phyloP scores from a whole-genome alignment of 2,888 invertebrate species.

The Teleiodes luculella region DNA sequence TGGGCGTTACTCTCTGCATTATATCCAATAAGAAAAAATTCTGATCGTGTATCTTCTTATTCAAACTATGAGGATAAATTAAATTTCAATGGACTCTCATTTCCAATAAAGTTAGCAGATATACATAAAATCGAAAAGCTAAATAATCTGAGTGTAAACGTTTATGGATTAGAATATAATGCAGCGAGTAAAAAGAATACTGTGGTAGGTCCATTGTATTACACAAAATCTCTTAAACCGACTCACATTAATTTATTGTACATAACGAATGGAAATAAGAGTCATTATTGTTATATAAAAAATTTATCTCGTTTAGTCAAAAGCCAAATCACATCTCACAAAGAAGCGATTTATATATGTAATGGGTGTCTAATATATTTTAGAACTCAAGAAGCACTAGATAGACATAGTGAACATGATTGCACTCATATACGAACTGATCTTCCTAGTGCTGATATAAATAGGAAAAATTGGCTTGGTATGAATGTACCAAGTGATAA shows the following conservation, averaged over 20 bases:
- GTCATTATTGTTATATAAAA: too few relatives aligned
- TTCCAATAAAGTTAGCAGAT: slow-evolving; percentile 21
- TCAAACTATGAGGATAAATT: slow-evolving; percentile 23
- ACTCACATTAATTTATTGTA: too few relatives aligned
- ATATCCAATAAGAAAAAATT: slow-evolving; percentile 1
- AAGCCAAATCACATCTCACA: slow-evolving; percentile 8
- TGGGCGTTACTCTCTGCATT: slow-evolving; percentile 25
- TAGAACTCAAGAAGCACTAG: background rate
- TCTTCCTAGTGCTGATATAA: slow-evolving; percentile 20
- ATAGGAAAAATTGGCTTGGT: slow-evolving; percentile 23
- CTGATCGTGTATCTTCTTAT: slow-evolving; percentile 14
- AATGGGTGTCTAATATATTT: slow-evolving; percentile 20
- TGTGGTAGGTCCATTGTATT: slow-evolving; percentile 23
- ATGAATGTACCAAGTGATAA: slow-evolving; percentile 15
- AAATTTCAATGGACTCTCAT: slow-evolving; percentile 26
- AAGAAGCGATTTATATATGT: slow-evolving; percentile 21
- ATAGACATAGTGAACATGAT: slow-evolving; percentile 18
- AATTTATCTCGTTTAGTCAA: slow-evolving; percentile 23
- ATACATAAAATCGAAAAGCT: slow-evolving; percentile 28
- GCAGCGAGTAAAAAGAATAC: slow-evolving; percentile 17
- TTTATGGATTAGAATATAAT: slow-evolving; percentile 31
- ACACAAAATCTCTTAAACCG: too few relatives aligned
- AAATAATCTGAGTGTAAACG: slow-evolving; percentile 33
- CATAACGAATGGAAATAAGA: too few relatives aligned
- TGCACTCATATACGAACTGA: slow-evolving; percentile 22